Base-by-base conservation (phyloP, 1,140 invertebrate species). In the Diorhabda elongata region DNA sequence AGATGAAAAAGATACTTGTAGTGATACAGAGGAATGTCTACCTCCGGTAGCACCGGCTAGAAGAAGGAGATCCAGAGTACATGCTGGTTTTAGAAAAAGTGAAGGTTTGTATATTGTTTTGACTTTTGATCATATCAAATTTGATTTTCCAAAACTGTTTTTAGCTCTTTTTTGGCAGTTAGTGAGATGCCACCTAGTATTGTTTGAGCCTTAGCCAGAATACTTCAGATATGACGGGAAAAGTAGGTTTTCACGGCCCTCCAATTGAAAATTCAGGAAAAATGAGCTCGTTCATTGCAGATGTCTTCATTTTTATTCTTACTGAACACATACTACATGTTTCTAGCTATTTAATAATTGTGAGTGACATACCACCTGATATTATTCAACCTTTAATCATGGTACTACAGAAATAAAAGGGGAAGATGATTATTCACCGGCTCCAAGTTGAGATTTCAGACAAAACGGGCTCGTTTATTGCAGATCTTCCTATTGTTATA, bases 1-100 rank as follows among this genome's bases (percentile, higher is more conserved):
- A 68, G 84, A 87, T 65, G 90, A 91, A 74, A 89, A 90, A 74
- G 89, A 91, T 73, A 87, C 81, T 8, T 88, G 87, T 71, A 88
- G 87, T 75, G 87, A 87, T 74, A 84, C 85, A 62, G 86, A 87
- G 59, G 83, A 85, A 52, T 52, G 66, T 66, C 44, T 64, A 26
- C 71, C 78, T 7, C 76, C 77, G 3, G 84, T 91, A 5, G 64
- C 75, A 3, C 71, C 74, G 3, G 65, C 66, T 6, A 73, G 77
- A 63, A 76, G 90, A 42, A 82, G 90, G 75, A 82, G 86, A 71
- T 89, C 84, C 57, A 85, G 86, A 56, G 84, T 77, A 80, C 66
- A 91, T 88, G 83, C 86, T 84, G 42, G 82, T 87, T 90, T 88
- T 75, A 82, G 89, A 63, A 91, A 91, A 80, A 90, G 89, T 81